Base-by-base conservation (phyloP, 2,888 invertebrate species). In the Resseliella maxima region DNA sequence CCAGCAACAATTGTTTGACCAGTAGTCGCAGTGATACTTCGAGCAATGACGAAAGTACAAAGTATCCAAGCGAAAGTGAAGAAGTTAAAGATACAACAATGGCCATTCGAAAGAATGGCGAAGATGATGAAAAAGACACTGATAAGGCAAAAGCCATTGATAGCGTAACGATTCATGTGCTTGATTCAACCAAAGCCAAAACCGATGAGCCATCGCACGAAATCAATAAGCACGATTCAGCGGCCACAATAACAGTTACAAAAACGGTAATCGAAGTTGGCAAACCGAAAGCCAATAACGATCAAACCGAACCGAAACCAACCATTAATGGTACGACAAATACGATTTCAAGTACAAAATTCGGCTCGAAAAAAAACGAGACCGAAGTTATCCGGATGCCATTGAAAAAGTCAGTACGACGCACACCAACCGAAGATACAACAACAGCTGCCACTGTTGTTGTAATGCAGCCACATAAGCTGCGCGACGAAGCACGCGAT, bases 381-480 rank as follows among this genome's bases (percentile, higher is more conserved):
- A 87, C 87, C 27, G 89, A 89, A 87, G 88, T 88, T 85, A 89
- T 89, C 21, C 88, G 88, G 88, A 88, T 89, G 87, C 89, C 89
- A 85, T 88, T 89, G 27, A 89, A 89, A 87, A 89, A 89, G 86
- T 89, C 89, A 21, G 88, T 88, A 59, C 88, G 89, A n/a, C 89
- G 89, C 64, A 89, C 89, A 87, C 89, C 89, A 38, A 88, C 88
- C 83, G 88, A 88, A 6, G 46, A 83, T 38, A 38, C 83, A 83
- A 38, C 72, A 72, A 18, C 72, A 1, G 88, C 88, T 85, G 45
- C 35, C 2, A 46, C 45, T 0, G 86, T 86, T 21, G 86, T 86
- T 36, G 72, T 87, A 0, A 86, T 86, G 85, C 85, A 86, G 85
- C 50, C 87, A 38, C 50, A 64, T 54, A 87, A 87, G 36, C 18